Base-by-base conservation (phyloP, 2,888 invertebrate genomes). In the Chrysina gloriosa region DNA sequence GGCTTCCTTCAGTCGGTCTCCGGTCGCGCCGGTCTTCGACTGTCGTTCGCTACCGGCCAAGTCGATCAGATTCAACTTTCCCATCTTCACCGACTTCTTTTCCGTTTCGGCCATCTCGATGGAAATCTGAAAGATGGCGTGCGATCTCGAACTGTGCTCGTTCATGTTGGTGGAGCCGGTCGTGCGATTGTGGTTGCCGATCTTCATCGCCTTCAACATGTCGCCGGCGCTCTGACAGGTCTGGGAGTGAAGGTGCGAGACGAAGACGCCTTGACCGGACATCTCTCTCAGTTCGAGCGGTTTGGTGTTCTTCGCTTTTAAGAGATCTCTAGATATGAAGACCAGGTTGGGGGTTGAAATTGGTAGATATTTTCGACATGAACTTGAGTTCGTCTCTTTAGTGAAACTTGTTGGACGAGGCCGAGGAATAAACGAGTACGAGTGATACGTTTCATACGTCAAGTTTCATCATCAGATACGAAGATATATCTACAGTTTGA, bases 1-100 rank as follows among this genome's bases (percentile, higher is more conserved):
- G 1, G 98, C 98, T 85, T 98, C 98, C 75, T 96, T 94, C 69
- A 97, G 86, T 54, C 98, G 87, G 75, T 96, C 94, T 1, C 96
- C 97, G 14, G 92, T 91, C n/a, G 98, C 94, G 65, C 96, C 96
- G 3, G 98, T 97, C 86, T 99, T 99, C 67, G 93, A 91, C 84
- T 98, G 98, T 45, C 98, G 88, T 85, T 99, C 99, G 84, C 97
- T 97, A 52, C 99, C 99, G 34, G 99, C 99, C 80, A 99, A 87
- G 87, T 99, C 99, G 47, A 99, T 97, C 71, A 99, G 87, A 86
- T 99, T 99, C 77, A 99, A 84, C 82, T 97, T 96, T 45, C 99
- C 99, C 52, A 97, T 96, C 76, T 96, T 85, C 14, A 86, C 84
- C 2, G 81, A 77, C 58, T 82, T 84, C 2, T 86, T 88, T 63